Percentiles rank a stretch among this genome's conserved stretches.
Evolutionary conservation across 2,797 vertebrate species (phyloP).

Genomic region (Otolemur crassicaudatus): DNA sequence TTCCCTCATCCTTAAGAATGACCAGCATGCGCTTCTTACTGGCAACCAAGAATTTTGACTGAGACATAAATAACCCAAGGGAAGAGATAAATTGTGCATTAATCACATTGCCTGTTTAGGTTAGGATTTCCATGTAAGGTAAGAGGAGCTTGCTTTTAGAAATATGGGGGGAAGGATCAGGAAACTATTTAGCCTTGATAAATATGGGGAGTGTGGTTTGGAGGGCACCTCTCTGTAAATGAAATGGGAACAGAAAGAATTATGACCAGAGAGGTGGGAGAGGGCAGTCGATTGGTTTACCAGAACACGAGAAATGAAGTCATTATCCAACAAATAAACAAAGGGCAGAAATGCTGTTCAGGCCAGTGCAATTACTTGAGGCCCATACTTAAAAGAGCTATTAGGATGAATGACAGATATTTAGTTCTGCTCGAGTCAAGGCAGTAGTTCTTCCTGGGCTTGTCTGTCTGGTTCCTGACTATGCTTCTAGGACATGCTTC

Average conservation of each 20-base stretch:
- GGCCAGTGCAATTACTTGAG: background rate
- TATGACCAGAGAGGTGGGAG: conserved; percentile 27
- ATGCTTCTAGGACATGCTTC: background rate
- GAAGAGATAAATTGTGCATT: conserved; percentile 58
- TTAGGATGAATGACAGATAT: background rate
- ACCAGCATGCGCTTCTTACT: background rate
- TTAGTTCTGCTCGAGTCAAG: conserved; percentile 20
- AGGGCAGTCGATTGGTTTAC: conserved; percentile 12
- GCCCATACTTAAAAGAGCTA: conserved; percentile 4
- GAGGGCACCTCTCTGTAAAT: conserved; percentile 55
- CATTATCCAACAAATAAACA: conserved; percentile 63
- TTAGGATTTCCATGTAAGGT: background rate
- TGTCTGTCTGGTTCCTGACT: background rate
- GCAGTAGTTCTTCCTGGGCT: background rate
- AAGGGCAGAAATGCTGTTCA: conserved; percentile 9
- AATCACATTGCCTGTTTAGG: conserved; percentile 24
- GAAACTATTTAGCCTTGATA: conserved; percentile 71
- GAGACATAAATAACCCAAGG: conserved; percentile 52
- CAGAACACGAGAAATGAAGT: conserved; percentile 36
- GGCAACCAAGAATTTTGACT: conserved; percentile 56
- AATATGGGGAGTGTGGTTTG: conserved; percentile 56
- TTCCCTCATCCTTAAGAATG: conserved; percentile 16
- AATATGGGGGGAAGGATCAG: conserved; percentile 38
- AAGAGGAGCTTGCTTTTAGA: conserved; percentile 59
- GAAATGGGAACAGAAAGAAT: conserved; percentile 72